Conservation (phyloP, 2,888 invertebrate genomes). For the Protonemura montana region DNA sequence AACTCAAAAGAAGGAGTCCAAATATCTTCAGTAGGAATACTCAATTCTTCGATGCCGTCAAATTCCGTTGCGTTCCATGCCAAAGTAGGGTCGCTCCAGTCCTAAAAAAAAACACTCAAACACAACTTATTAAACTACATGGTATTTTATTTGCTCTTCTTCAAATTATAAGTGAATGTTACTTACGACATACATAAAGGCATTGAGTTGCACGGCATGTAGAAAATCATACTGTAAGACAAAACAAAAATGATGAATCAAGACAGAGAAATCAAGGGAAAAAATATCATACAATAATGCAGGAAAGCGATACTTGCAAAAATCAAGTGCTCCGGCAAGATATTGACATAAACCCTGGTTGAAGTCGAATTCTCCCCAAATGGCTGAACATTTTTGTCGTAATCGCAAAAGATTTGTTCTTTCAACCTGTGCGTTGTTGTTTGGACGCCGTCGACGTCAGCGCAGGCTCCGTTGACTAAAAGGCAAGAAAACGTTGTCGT, state of each 20-base stretch:
- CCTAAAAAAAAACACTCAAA: conserved; percentile 56
- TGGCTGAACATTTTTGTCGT: conserved; percentile 65
- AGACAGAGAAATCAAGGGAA: background rate
- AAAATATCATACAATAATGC: no score
- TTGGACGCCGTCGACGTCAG: background rate
- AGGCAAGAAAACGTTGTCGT: no score
- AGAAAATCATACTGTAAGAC: conserved; percentile 30
- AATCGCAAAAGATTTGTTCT: conserved; percentile 65
- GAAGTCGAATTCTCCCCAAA: conserved; percentile 62
- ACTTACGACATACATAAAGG: conserved; percentile 65
- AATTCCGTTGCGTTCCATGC: conserved; percentile 75
- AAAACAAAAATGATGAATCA: background rate
- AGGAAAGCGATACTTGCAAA: conserved; percentile 56
- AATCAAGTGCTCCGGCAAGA: conserved; percentile 66
- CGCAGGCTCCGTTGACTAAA: background rate
- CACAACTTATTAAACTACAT: background rate
- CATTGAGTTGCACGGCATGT: conserved; percentile 61
- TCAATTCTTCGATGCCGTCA: conserved; percentile 67
- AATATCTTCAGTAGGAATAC: conserved; percentile 71
- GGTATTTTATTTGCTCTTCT: background rate
- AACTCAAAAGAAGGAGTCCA: conserved; percentile 79
- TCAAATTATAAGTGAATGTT: background rate
- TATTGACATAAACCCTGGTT: conserved; percentile 64
- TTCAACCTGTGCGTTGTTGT: conserved; percentile 57
- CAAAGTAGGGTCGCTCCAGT: conserved; percentile 75